These are phyloP conservation scores for Atlantisia rogersi DNA, from an alignment of 2,113 vertebrate genomes.

Conservation along the genomic window DNA sequence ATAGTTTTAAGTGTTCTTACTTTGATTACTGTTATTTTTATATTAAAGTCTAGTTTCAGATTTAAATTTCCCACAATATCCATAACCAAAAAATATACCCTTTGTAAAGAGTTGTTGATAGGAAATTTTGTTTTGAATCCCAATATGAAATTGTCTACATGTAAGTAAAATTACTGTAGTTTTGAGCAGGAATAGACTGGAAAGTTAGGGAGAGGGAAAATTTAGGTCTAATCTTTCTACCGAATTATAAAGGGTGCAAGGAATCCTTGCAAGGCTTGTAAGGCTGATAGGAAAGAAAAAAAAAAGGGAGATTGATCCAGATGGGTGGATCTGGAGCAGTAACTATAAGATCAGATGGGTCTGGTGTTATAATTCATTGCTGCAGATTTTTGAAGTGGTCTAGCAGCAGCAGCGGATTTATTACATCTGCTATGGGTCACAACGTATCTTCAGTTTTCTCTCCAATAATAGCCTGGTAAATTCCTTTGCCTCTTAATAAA, in stretches of 20 bases:
- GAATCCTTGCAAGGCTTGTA: background rate
- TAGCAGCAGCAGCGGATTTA: accelerated
- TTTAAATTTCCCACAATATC: background rate
- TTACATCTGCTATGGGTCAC: background rate
- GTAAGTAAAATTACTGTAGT: background rate
- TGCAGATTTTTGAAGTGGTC: background rate
- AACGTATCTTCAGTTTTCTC: background rate
- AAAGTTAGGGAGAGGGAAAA: background rate
- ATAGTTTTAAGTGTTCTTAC: background rate
- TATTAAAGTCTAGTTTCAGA: background rate
- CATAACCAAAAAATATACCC: background rate
- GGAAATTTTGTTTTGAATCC: background rate
- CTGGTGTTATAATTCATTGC: background rate
- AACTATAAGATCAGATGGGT: background rate
- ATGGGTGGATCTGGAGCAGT: background rate
- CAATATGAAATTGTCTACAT: background rate
- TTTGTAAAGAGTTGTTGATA: background rate
- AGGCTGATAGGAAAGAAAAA: background rate
- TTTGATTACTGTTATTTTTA: background rate
- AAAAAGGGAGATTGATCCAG: background rate
- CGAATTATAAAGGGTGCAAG: background rate
- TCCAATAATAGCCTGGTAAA: background rate
- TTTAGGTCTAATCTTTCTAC: background rate
- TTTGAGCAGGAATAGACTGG: background rate
- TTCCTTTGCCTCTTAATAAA: background rate